A percentile compares a stretch with the other conserved stretches of the same genome.
Evolutionary conservation across 2,113 vertebrate genomes (phyloP).

Genomic region (Gymnarchus niloticus): DNA sequence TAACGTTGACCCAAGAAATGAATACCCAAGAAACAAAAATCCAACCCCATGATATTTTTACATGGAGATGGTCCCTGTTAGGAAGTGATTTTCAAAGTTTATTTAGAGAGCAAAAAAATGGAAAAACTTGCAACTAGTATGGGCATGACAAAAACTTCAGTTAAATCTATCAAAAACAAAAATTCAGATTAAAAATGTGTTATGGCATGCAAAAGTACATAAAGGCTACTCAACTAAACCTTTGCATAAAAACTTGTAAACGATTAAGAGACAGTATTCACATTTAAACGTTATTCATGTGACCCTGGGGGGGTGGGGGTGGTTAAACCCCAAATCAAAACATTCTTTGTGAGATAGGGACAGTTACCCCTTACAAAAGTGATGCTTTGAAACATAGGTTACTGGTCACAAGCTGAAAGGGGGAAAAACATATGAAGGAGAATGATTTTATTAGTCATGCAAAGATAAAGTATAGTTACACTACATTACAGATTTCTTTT

Average conservation of each 20-base stretch:
- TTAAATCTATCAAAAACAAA: slow-evolving; percentile 38
- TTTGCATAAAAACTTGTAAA: slow-evolving; percentile 46
- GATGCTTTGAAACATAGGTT: background rate
- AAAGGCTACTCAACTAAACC: slow-evolving; percentile 51
- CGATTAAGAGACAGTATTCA: slow-evolving; percentile 69
- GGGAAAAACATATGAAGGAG: background rate
- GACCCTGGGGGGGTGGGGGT: background rate
- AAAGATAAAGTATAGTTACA: slow-evolving; percentile 12
- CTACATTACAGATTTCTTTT: background rate
- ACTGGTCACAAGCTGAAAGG: slow-evolving; percentile 7
- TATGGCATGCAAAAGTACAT: slow-evolving; percentile 68
- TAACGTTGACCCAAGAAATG: slow-evolving; percentile 90
- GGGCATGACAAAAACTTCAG: slow-evolving; percentile 30
- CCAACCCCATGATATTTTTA: slow-evolving; percentile 77
- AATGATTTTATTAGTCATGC: background rate
- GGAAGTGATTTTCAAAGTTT: slow-evolving; percentile 35
- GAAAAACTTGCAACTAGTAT: slow-evolving; percentile 33
- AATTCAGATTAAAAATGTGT: slow-evolving; percentile 44
- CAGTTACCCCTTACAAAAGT: slow-evolving; percentile 4
- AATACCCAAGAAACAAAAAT: slow-evolving; percentile 59
- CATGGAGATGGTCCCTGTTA: slow-evolving; percentile 75
- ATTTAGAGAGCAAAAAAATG: slow-evolving; percentile 36
- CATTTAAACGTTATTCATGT: slow-evolving; percentile 43
- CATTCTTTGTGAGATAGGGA: background rate
- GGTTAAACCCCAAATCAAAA: background rate